Percentiles rank a stretch among this genome's conserved stretches.
These are phyloP conservation scores for Nesidiocoris tenuis DNA, from an alignment of 2,888 invertebrate genomes.

Conservation along the genomic window DNA sequence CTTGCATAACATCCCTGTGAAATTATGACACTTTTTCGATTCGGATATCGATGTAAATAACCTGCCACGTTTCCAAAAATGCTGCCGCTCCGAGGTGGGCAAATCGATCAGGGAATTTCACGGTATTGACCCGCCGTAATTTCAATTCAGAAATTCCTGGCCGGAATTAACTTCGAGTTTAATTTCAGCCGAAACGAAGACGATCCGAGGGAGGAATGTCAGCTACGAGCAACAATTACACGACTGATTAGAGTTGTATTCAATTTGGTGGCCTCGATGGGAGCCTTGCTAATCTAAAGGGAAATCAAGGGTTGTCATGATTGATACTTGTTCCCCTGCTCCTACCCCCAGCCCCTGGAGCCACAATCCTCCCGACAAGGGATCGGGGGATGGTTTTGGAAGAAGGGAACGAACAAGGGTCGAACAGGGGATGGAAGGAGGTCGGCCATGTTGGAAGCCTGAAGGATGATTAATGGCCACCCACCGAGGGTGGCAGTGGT, in stretches of 20 bases:
- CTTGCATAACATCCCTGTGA: no score
- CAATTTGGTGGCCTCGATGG: conserved; percentile 43
- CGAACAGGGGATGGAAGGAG: conserved; percentile 8
- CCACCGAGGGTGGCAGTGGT: conserved; percentile 24
- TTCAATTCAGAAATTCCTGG: conserved; percentile 19
- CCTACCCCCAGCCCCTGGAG: conserved; percentile 8
- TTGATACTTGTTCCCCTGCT: conserved; percentile 41
- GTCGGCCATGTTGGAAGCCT: conserved; percentile 46
- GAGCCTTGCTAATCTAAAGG: conserved; percentile 45
- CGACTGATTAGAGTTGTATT: conserved; percentile 44
- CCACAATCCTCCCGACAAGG: not conserved
- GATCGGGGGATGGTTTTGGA: not conserved
- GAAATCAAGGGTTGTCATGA: conserved; percentile 46
- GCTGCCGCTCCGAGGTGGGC: no score
- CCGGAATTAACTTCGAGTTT: conserved; percentile 19
- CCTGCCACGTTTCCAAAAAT: no score
- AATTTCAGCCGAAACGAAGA: conserved; percentile 1
- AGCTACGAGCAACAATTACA: conserved; percentile 42
- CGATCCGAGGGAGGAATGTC: conserved; percentile 30
- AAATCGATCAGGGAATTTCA: no score
- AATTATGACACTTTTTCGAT: no score
- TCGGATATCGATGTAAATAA: no score
- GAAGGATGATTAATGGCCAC: conserved; percentile 47
- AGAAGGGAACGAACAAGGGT: conserved; percentile 5
- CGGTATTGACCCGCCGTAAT: no score